Base-by-base conservation (phyloP, 1,140 invertebrate genomes). In the Trichonephila clavata region DNA sequence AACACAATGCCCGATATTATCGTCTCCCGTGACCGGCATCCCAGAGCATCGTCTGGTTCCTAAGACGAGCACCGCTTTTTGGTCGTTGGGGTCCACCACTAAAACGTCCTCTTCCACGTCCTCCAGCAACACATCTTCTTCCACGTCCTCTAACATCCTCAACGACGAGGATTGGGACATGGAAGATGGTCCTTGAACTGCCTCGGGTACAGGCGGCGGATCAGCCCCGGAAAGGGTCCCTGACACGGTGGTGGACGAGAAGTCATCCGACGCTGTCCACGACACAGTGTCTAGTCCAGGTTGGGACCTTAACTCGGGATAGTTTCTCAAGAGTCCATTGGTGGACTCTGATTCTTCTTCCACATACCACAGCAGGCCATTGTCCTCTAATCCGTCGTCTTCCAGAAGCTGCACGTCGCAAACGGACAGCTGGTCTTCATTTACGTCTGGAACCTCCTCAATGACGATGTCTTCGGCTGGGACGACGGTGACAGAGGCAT, bases 1-100 rank as follows among this genome's bases (percentile, higher is more conserved):
- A 32, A 93, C 81, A 80, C 93, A 93, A 77, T 93, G 93, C 20
- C 93, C 93, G 32, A 93, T 93, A 90, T 90, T 93, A 39, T 93
- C 87, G n/a, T 93, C 93, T 14, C 77, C 71, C 16, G 93, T 89
- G 16, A 84, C 87, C 1, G 93, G 93, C 93, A 93, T 93, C 6
- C 93, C 93, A 21, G 68, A 50, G 43, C 93, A 93, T 32, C 93
- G 68, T 24, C 93, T 61, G 7, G 71, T 84, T 14, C 93, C 93
- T 80, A 93, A 63, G 4, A 93, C 84, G 32, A 93, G 63, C 18
- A 93, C 93, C 6, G 93, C 93, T 90, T 89, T 93, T 84, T 93
- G 93, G 61, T 93, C 93, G 50, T 89, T 93, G 61, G 93, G 93
- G 61, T 93, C 93, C 20, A 93, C 93, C 21, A 93, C 93, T 10